Evolutionary conservation across 1,140 invertebrate genomes (phyloP), one percentile per base, ranked within the genome.

Genomic region (Drosophila quadrilineata): DNA sequence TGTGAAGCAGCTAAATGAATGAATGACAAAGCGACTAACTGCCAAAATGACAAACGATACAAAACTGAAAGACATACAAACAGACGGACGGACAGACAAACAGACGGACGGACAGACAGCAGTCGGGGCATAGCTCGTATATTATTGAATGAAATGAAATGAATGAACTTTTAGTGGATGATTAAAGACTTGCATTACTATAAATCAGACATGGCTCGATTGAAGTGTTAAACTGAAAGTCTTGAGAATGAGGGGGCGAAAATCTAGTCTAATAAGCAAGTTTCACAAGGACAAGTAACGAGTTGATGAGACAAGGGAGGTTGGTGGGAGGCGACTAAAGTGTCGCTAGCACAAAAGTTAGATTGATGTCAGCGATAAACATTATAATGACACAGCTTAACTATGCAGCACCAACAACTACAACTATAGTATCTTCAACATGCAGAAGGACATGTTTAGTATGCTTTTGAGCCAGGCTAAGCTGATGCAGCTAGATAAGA

Each of bases 141-240:
- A 46, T 58, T 58, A 70, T 58, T 58, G 60, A 65, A 58, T 65
- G 53, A 52, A 48, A 16, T 35, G 56, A 54, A 60, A 43, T 53
- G 14, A 41, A 38, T 38, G 36, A 54, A 38, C 35, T 54, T 41
- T 53, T 29, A n/a, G 17, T 33, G 35, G 33, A n/a, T 22, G 36
- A 17, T 41, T 62, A 21, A 46, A 63, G 59, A 29, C 50, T 46
- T 63, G 54, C 21, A 26, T 38, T 33, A 24, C 66, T 26, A 72
- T 76, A 76, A 76, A 76, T 76, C 74, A 77, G 35, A 62, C 68
- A 76, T 67, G n/a, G n/a, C n/a, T n/a, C n/a, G n/a, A n/a, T n/a
- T 48, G 36, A 64, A 57, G 33, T 46, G 33, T n/a, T n/a, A n/a
- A n/a, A n/a, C n/a, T n/a, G n/a, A n/a, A n/a, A n/a, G n/a, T n/a